These are phyloP conservation scores for Cryptus viduatorius DNA, from an alignment of 2,888 invertebrate genomes.

Conservation along the genomic window DNA sequence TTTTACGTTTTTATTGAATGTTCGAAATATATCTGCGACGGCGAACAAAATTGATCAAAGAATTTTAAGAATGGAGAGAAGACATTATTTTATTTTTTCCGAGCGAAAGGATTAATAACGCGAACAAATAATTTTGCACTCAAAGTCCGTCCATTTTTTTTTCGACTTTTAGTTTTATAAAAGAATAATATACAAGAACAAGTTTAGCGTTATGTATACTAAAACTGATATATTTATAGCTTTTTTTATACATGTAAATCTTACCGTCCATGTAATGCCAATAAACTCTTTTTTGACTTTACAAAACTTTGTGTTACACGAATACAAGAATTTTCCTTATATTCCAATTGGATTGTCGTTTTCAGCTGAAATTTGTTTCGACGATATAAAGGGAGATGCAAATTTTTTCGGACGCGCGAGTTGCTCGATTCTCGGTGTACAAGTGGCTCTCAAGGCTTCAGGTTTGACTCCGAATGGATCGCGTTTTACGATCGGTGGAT, in stretches of 20 bases:
- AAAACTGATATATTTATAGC: conserved; percentile 30
- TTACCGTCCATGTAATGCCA: conserved; percentile 55
- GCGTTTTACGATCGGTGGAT: conserved; percentile 83
- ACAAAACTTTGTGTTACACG: background rate
- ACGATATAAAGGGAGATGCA: background rate
- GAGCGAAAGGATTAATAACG: conserved; percentile 15
- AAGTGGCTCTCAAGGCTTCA: conserved; percentile 77
- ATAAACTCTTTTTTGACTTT: conserved; percentile 58
- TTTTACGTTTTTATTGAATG: too few relatives aligned
- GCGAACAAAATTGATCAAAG: background rate
- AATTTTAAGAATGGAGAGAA: background rate
- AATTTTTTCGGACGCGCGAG: conserved; percentile 74
- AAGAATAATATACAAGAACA: conserved; percentile 56
- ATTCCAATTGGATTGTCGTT: background rate
- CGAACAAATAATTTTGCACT: conserved; percentile 9
- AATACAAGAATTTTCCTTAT: background rate
- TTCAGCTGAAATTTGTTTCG: conserved; percentile 23
- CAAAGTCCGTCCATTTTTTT: conserved; percentile 72
- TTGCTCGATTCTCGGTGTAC: conserved; percentile 73
- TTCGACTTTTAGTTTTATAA: conserved; percentile 55
- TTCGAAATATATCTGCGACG: background rate
- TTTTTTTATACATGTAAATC: conserved; percentile 48
- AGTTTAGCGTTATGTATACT: conserved; percentile 3
- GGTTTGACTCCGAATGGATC: conserved; percentile 80
- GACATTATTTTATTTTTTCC: background rate